Evolutionary conservation across 2,888 invertebrate genomes (phyloP).

Genomic region (Deroplatys truncata): DNA sequence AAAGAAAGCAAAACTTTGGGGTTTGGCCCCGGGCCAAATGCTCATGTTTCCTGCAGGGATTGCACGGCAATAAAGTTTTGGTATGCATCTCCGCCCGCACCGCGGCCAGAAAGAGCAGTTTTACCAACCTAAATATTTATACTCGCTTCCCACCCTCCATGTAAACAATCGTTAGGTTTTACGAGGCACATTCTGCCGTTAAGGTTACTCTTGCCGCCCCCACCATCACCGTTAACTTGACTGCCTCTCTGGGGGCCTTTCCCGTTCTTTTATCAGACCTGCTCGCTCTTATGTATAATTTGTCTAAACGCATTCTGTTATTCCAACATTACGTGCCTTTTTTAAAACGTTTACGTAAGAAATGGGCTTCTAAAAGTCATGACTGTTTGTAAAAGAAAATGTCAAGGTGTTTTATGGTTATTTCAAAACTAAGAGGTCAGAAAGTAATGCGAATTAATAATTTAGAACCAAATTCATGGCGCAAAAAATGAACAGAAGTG

Average conservation of each 20-base stretch:
- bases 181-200: neutral
- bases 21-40: neutral
- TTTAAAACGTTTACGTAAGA: neutral
- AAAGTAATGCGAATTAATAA: neutral
- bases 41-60: neutral
- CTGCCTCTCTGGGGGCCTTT: neutral
- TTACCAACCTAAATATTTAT: neutral
- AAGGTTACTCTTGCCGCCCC: neutral
- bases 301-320: neutral
- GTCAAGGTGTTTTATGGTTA: neutral
- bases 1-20: neutral
- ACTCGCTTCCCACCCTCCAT: neutral
- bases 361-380: neutral
- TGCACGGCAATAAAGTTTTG: neutral
- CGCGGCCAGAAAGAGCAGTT: neutral
- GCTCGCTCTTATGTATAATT: neutral
- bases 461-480: neutral
- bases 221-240: neutral
- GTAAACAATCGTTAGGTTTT: neutral
- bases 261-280: neutral
- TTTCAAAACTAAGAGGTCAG: neutral
- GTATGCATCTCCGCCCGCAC: neutral
- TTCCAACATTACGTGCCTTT: neutral
- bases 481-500: no score
- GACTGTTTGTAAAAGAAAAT: neutral